Conservation (phyloP, 2,888 invertebrate species). For the Desoria tigrina region DNA sequence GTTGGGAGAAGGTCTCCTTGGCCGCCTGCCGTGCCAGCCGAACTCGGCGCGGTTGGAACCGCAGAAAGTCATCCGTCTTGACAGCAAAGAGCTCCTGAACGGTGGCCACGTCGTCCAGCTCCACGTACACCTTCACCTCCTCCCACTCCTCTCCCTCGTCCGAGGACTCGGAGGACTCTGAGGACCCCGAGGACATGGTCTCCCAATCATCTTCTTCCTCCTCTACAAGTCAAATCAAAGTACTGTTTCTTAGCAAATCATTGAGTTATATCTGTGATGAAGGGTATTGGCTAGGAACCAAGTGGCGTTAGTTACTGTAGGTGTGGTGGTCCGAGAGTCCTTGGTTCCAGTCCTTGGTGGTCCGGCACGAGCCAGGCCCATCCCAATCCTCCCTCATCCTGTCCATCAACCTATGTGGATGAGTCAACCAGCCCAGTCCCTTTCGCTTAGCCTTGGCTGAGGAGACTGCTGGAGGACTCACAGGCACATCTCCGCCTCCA, state of each 20-base stretch:
- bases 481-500: background rate
- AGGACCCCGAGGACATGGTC: constrained; percentile 16
- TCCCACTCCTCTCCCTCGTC: constrained; percentile 44
- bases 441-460: background rate
- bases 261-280: background rate
- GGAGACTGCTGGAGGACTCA: background rate
- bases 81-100: constrained; percentile 45
- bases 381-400: background rate
- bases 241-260: background rate
- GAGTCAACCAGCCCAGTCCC: background rate
- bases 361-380: too few relatives aligned
- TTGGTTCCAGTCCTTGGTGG: too few relatives aligned
- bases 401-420: background rate
- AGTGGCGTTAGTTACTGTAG: too few relatives aligned
- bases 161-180: constrained; percentile 7
- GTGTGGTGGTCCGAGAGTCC: too few relatives aligned
- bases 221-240: too few relatives aligned
- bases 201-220: constrained; percentile 47
- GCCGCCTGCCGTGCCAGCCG: constrained; percentile 16
- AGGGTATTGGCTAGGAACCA: too few relatives aligned
- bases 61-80: constrained; percentile 40
- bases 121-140: constrained; percentile 46
- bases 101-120: constrained; percentile 50
- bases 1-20: constrained; percentile 31
- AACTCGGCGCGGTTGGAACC: constrained; percentile 14